phyloP scores from a whole-genome alignment of 2,113 vertebrate genomes.

The Aspidoscelis tigris region DNA sequence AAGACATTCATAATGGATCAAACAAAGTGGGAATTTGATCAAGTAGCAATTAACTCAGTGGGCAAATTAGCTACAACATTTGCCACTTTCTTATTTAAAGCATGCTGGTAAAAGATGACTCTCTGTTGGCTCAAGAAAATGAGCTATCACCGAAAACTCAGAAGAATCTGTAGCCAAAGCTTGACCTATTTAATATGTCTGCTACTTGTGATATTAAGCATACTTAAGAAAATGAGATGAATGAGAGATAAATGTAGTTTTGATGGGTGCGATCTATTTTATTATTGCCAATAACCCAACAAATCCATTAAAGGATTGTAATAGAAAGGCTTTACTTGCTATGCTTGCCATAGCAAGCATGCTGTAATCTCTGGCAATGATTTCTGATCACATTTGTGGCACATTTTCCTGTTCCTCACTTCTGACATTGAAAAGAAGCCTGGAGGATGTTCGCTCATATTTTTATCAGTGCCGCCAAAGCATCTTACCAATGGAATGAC shows the following conservation, averaged over 20 bases:
- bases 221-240: background rate
- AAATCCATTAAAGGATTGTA: background rate
- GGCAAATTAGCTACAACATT: background rate
- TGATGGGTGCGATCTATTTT: too few relatives aligned
- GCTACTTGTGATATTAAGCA: background rate
- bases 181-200: background rate
- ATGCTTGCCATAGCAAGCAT: background rate
- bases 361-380: too few relatives aligned
- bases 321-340: background rate
- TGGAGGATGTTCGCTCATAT: background rate
- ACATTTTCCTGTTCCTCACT: background rate
- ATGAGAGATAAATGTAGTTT: background rate
- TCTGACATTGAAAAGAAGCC: background rate
- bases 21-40: background rate
- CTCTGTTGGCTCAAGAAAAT: background rate
- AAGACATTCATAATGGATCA: too few relatives aligned
- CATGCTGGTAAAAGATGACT: background rate
- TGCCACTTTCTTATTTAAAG: background rate
- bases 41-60: background rate
- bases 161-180: background rate
- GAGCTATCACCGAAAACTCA: background rate
- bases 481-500: background rate
- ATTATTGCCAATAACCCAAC: background rate
- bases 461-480: background rate
- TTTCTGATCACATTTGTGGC: background rate